Evolutionary conservation across 2,113 vertebrate species (phyloP).

Genomic region (Oncorhynchus masou): DNA sequence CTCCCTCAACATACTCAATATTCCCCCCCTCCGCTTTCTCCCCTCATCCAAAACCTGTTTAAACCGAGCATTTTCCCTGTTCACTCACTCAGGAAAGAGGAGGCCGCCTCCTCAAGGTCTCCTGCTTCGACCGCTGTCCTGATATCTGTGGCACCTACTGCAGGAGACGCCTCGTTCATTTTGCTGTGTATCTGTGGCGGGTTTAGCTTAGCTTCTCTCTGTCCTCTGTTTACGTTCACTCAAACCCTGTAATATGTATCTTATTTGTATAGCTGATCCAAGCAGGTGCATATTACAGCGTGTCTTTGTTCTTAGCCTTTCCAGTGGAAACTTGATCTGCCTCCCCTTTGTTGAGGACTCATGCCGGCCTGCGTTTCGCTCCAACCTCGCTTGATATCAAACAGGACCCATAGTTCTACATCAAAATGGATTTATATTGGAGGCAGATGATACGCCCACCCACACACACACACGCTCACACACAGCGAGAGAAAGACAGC

Average conservation of each 20-base stretch:
- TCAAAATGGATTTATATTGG: constrained; percentile 1
- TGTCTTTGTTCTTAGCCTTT: constrained; percentile 8
- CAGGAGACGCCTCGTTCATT: neutral
- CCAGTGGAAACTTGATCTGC: neutral
- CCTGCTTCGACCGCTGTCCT: neutral
- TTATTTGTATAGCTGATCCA: constrained; percentile 20
- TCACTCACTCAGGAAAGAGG: neutral
- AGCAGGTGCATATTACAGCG: neutral
- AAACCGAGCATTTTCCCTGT: neutral
- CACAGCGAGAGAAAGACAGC: constrained; percentile 10
- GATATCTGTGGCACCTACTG: neutral
- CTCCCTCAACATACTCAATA: neutral
- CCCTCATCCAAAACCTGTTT: neutral
- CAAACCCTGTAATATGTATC: neutral
- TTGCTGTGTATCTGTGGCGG: neutral
- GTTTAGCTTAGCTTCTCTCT: neutral
- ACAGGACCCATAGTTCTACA: constrained; percentile 9
- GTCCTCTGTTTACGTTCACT: neutral
- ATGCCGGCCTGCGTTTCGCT: neutral
- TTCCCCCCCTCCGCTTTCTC: neutral
- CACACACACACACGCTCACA: neutral
- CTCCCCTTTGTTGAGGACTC: neutral
- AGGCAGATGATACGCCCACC: constrained; percentile 14
- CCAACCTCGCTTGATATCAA: constrained; percentile 18
- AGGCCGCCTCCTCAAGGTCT: neutral